Base-by-base conservation (phyloP, 1,140 invertebrate species). In the Theocolax elegans region DNA sequence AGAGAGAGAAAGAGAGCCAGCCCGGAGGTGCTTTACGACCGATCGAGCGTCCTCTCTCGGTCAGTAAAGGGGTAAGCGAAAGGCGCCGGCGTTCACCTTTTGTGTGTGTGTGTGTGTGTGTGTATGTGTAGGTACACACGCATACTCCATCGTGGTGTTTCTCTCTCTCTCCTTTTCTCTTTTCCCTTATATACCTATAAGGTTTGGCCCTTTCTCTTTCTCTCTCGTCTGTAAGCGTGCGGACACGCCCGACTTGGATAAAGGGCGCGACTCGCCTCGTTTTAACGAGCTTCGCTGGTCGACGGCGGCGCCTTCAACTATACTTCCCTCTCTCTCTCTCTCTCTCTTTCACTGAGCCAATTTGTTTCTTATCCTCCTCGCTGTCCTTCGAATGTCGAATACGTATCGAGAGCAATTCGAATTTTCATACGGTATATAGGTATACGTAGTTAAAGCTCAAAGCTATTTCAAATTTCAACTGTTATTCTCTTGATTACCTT, bases 21-120 rank as follows among this genome's bases (percentile, higher is more conserved):
- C n/a, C n/a, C n/a, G 12, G 21, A 38, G 74, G 74, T 75, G 73
- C 73, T 75, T 76, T 77, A 76, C 73, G 73, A 75, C 71, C 70
- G 72, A 74, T 76, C 73, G n/a, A 54, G 13, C 49, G 23, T 40
- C 29, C 23, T 40, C 13, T 53, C 35, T 64, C 48, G 42, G 67
- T 68, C 66, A 74, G 65, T 64, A 68, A 73, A 31, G 21, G 10
- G 10, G 27, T 19, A 15, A 12, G 44, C 48, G 42, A 13, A 40
- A 56, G 64, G 51, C 76, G 76, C 72, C 72, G 68, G 72, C 73
- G 74, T 75, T 72, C 73, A 72, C 74, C 73, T 76, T 74, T 48
- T 35, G 44, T n/a, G n/a, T n/a, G n/a, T n/a, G n/a, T n/a, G n/a
- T n/a, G n/a, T n/a, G n/a, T n/a, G n/a, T n/a, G n/a, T n/a, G n/a